Evolutionary conservation across 2,888 invertebrate genomes (phyloP).

Genomic region (Ophioninae sp.): DNA sequence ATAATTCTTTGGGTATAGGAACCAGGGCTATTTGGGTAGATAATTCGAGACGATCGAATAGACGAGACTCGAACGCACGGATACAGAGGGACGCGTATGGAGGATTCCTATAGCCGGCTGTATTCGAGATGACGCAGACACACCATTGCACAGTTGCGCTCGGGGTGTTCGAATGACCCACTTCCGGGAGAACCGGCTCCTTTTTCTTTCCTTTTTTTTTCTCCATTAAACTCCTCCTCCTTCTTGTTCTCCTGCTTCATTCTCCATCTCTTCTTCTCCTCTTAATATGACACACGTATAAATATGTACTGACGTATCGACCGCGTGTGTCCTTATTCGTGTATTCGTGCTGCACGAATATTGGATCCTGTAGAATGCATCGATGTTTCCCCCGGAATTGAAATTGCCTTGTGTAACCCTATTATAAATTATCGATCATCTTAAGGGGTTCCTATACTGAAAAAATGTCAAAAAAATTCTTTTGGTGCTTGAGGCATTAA

Average conservation of each 20-base stretch:
- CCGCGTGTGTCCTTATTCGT: background rate
- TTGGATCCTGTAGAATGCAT: conserved; percentile 27
- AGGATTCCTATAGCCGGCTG: conserved; percentile 9
- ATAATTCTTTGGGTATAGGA: background rate
- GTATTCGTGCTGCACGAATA: conserved; percentile 18
- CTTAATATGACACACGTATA: background rate
- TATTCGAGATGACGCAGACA: conserved; percentile 50
- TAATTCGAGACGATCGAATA: conserved; percentile 45
- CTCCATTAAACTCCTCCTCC: conserved; percentile 15
- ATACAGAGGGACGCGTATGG: conserved; percentile 32
- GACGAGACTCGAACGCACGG: conserved; percentile 42
- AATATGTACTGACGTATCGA: too few species aligned
- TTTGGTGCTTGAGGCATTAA: too few species aligned
- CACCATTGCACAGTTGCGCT: conserved; percentile 41
- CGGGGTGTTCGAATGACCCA: conserved; percentile 61
- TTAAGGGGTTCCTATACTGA: background rate
- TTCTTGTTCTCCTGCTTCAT: conserved; percentile 4
- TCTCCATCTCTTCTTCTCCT: conserved; percentile 1
- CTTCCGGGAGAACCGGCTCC: conserved; percentile 61
- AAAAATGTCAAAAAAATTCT: too few species aligned
- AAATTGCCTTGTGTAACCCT: background rate
- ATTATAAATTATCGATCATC: conserved; percentile 39
- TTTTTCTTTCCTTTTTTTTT: conserved; percentile 31
- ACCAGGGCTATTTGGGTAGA: background rate
- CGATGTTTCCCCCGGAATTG: conserved; percentile 26